These are phyloP conservation scores for Eolophus roseicapilla DNA, from an alignment of 2,113 vertebrate species.

Conservation along the genomic window DNA sequence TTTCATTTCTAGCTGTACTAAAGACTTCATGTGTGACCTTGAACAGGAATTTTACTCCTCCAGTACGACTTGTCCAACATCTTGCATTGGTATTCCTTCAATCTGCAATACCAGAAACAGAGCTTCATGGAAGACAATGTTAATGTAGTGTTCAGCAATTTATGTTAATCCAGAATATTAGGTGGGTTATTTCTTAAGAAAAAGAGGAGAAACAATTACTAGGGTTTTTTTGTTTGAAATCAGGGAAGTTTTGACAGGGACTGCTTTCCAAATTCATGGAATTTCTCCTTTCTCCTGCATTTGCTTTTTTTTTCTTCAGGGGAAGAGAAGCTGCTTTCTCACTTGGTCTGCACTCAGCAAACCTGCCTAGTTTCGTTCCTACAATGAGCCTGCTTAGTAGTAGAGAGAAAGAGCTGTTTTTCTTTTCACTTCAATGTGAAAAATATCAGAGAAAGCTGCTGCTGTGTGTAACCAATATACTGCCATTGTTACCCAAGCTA, in stretches of 20 bases:
- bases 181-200: background rate
- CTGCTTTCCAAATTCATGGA: background rate
- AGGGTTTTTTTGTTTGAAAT: background rate
- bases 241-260: background rate
- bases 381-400: background rate
- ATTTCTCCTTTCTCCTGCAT: background rate
- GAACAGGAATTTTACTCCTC: background rate
- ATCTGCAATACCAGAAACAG: conserved; percentile 24
- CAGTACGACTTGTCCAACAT: background rate
- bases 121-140: background rate
- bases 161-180: background rate
- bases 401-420: background rate
- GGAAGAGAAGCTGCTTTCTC: background rate
- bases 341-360: fast-evolving
- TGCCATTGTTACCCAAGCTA: conserved; percentile 37
- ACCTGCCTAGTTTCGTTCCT: background rate
- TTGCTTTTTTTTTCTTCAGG: background rate
- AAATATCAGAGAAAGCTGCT: background rate
- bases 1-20: background rate
- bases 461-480: background rate
- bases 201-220: background rate
- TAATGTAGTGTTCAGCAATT: background rate
- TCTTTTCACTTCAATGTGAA: background rate
- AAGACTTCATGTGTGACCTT: background rate
- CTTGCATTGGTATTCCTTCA: background rate